Base-by-base conservation (phyloP, 2,113 vertebrate genomes). In the Eublepharis macularius region DNA sequence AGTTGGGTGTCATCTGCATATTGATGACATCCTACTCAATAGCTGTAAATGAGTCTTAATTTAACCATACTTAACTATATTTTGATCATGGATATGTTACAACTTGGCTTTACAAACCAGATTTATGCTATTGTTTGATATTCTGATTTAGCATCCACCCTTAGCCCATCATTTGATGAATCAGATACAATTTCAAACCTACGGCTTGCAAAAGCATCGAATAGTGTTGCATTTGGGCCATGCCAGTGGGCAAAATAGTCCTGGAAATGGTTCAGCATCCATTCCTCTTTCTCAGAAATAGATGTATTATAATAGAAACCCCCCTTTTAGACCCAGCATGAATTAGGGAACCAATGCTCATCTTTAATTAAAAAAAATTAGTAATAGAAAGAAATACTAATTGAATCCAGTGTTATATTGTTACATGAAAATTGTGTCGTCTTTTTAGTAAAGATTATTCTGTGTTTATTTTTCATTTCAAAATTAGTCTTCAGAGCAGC, bases 361-460 rank as follows among this genome's bases (percentile, higher is more conserved):
- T n/a, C n/a, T n/a, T 83, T 45, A n/a, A 32, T 75, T 60, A 41
- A 17, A 63, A 60, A 74, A 43, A 83, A 63, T 32, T 45, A 65
- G 63, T 63, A 60, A 34, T 73, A 75, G 32, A 17, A 2, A n/a
- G 2, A 1, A 65, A 34, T 41, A 12, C 21, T 47, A 83, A 63
- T 34, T 75, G 54, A 65, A 26, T 54, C 4, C 45, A 75, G 26
- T 41, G 45, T 43, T 65, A 47, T 83, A 41, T 60, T 26, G 41
- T 75, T 75, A 9, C 45, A 34, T 4, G n/a, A 19, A 19, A 10
- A 51, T 19, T 63, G 72, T 34, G 12, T 89, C 73, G 80, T 87
- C 85, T 87, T 93, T 87, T 68, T 74, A 92, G 88, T 86, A 0
- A 0, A 87, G 74, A 78, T 75, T 87, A 89, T 90, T 85, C 76